A percentile compares a stretch with the other conserved stretches of the same genome.
Evolutionary conservation across 2,113 vertebrate genomes (phyloP).

Genomic region (Malurus alboscapulatus): DNA sequence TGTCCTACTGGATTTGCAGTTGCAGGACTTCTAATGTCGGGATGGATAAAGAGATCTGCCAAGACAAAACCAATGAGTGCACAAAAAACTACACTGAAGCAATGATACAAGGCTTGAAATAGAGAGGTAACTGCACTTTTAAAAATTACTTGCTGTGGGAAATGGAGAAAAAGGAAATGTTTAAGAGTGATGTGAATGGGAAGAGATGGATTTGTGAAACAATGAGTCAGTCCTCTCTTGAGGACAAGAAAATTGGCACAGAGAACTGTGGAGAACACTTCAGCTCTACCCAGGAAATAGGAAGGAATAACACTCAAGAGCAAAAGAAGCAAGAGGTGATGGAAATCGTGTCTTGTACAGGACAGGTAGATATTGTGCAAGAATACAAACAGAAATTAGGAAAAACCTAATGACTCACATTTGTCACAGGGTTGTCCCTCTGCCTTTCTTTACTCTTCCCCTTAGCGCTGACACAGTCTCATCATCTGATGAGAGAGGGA

Average conservation of each 20-base stretch:
- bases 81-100: not conserved
- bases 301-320: not conserved
- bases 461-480: not conserved
- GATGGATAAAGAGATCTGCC: constrained; percentile 2
- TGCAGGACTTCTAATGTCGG: not conserved
- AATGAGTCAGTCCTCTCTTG: not conserved
- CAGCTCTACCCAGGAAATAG: not conserved
- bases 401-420: not conserved
- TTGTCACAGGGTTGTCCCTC: not conserved
- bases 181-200: not conserved
- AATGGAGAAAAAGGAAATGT: constrained; percentile 1
- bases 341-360: not conserved
- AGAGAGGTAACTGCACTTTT: not conserved
- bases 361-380: not conserved
- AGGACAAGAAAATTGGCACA: not conserved
- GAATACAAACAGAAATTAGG: not conserved
- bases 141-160: not conserved
- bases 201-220: not conserved
- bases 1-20: not conserved
- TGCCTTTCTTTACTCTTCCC: not conserved
- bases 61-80: not conserved
- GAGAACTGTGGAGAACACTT: not conserved
- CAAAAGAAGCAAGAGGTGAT: not conserved
- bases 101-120: not conserved
- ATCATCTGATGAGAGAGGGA: not conserved